phyloP scores from a whole-genome alignment of 2,888 invertebrate genomes.

The Allacma fusca region DNA sequence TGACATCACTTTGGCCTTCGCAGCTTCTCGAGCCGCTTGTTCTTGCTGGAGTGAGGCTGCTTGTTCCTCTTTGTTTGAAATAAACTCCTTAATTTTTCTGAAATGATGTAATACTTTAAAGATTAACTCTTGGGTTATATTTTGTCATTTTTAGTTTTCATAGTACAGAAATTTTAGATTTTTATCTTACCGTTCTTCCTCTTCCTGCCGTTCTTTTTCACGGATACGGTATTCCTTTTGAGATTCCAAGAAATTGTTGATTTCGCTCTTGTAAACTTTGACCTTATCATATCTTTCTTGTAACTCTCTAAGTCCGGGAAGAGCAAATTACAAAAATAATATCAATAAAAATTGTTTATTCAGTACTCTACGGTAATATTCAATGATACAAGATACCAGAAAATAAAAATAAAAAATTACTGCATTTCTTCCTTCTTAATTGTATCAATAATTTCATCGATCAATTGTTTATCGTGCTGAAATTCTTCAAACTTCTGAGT shows the following conservation, averaged over 20 bases:
- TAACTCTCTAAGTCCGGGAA: too few species aligned
- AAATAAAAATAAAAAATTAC: conserved; percentile 63
- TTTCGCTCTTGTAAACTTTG: conserved; percentile 68
- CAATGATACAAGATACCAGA: too few species aligned
- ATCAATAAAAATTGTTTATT: too few species aligned
- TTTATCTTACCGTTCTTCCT: conserved; percentile 67
- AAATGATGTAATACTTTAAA: too few species aligned
- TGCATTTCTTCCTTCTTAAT: conserved; percentile 72
- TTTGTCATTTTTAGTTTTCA: too few species aligned
- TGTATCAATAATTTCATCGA: conserved; percentile 71
- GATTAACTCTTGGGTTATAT: too few species aligned
- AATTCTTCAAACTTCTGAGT: conserved; percentile 70
- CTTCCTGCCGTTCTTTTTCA: conserved; percentile 65
- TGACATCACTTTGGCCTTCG: conserved; percentile 55
- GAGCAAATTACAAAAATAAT: too few species aligned
- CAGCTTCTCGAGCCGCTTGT: conserved; percentile 53
- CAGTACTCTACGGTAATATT: too few species aligned
- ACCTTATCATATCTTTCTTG: conserved; percentile 63
- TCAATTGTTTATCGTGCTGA: conserved; percentile 71
- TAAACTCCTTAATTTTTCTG: conserved; percentile 52
- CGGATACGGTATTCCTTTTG: conserved; percentile 67
- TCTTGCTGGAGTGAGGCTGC: conserved; percentile 49
- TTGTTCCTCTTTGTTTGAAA: conserved; percentile 53
- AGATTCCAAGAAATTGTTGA: conserved; percentile 68
- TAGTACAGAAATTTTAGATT: too few species aligned